Conservation (phyloP, 2,797 vertebrate genomes). For the Tragelaphus oryx region DNA sequence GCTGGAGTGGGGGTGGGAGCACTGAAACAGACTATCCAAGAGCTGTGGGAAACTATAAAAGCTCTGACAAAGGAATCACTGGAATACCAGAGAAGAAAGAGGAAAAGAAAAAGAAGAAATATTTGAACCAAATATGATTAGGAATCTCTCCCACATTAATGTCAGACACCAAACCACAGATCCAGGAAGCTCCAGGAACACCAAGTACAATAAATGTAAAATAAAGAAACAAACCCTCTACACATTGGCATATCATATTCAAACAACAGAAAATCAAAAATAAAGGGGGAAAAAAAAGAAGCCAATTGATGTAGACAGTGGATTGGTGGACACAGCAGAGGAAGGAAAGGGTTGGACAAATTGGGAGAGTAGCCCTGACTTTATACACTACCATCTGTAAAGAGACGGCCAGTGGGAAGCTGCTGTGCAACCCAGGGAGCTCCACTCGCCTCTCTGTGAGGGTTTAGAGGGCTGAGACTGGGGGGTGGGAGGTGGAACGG, state of each 20-base stretch:
- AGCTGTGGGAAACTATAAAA: background rate
- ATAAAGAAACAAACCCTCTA: background rate
- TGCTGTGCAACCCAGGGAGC: background rate
- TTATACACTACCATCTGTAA: background rate
- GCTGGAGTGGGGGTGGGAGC: fast-evolving
- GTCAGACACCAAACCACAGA: background rate
- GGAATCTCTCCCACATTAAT: background rate
- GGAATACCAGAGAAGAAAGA: background rate
- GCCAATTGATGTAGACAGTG: background rate
- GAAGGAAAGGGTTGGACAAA: background rate
- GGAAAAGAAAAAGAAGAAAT: background rate
- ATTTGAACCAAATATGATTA: background rate
- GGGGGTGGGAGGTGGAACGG: background rate
- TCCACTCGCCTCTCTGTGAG: fast-evolving
- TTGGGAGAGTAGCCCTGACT: background rate
- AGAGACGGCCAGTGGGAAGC: background rate
- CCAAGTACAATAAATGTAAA: background rate
- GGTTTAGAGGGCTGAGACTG: background rate
- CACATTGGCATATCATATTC: background rate
- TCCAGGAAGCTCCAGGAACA: background rate
- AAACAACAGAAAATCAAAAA: background rate
- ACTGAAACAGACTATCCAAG: background rate
- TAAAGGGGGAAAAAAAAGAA: background rate
- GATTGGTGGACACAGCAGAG: background rate
- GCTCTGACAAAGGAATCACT: background rate